Percentiles rank a stretch among this genome's conserved stretches.
These are phyloP conservation scores for Melanerpes formicivorus DNA, from an alignment of 2,113 vertebrate genomes.

Conservation along the genomic window DNA sequence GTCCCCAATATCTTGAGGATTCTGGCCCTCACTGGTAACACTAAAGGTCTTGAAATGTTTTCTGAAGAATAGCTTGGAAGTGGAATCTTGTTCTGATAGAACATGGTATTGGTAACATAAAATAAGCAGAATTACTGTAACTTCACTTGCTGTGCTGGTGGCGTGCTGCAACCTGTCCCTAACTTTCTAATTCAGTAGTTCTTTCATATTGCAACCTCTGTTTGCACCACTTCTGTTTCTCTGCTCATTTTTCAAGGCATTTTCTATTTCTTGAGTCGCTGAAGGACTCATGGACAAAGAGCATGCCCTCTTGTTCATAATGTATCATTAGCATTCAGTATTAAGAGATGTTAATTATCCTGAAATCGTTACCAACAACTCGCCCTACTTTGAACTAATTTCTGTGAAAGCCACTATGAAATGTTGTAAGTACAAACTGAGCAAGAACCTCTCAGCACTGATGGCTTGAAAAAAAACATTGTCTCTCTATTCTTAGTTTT, in stretches of 20 bases:
- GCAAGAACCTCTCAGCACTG: not conserved
- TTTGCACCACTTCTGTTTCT: not conserved
- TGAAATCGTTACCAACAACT: not conserved
- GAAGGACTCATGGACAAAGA: not conserved
- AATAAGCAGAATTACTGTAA: not conserved
- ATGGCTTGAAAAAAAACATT: not conserved
- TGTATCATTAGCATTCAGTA: not conserved
- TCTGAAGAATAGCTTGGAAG: not conserved
- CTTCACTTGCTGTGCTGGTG: not conserved
- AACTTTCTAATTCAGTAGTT: not conserved
- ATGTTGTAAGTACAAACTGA: not conserved
- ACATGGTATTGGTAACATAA: not conserved
- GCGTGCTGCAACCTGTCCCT: not conserved
- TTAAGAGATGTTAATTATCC: not conserved
- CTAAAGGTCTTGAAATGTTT: not conserved
- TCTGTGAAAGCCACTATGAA: not conserved
- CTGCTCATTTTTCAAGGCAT: not conserved
- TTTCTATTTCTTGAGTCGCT: not conserved
- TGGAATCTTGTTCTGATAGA: not conserved
- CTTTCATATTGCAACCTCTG: not conserved
- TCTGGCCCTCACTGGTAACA: rapidly evolving
- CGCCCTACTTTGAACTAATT: not conserved
- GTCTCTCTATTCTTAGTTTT: not conserved
- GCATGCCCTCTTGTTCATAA: not conserved
- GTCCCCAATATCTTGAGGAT: not conserved